Base-by-base conservation (phyloP, 1,140 invertebrate species). In the Zaprionus gabonicus region DNA sequence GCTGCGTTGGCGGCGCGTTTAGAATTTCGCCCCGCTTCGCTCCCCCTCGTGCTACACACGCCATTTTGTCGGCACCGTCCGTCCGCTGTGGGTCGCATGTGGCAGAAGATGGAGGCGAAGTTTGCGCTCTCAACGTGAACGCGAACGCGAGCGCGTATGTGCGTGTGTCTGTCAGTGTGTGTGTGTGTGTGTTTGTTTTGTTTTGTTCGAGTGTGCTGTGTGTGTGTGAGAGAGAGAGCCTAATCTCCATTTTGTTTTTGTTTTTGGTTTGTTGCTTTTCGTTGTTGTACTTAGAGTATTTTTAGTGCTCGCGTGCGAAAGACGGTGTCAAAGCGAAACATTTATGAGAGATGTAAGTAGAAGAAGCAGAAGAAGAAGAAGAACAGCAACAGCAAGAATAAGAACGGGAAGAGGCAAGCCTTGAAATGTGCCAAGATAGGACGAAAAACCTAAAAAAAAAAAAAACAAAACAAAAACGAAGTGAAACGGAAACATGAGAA, bases 241-340 rank as follows among this genome's bases (percentile, higher is more conserved):
- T 53, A 20, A 57, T 60, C 62, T 53, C 15, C 44, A 69, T 55
- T 62, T 68, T 62, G 46, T 60, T 36, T 71, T 62, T 72, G 44
- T 41, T 31, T 60, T 41, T 74, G 27, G 13, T 41, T 60, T 25
- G 25, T 49, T 41, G 17, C 62, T 36, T 31, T 49, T 49, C 58
- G 66, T 74, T 75, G 71, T 41, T 64, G 20, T 60, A n/a, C 27
- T 60, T 72, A 6, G 71, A 75, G 77, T 88, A 84, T 84, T 79
- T 84, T 79, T 88, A 79, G 81, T 88, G 84, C 38, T 87, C 82
- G 85, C 84, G 84, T 87, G 84, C 74, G 57, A 71, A 81, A 68
- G 71, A 88, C 28, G 59, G 74, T 84, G 78, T 83, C 74, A 78
- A 73, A 81, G 71, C 78, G 70, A 74, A 87, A 81, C 71, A 81